Evolutionary conservation across 2,888 invertebrate species (phyloP).

Genomic region (Trissolcus brochymenae): DNA sequence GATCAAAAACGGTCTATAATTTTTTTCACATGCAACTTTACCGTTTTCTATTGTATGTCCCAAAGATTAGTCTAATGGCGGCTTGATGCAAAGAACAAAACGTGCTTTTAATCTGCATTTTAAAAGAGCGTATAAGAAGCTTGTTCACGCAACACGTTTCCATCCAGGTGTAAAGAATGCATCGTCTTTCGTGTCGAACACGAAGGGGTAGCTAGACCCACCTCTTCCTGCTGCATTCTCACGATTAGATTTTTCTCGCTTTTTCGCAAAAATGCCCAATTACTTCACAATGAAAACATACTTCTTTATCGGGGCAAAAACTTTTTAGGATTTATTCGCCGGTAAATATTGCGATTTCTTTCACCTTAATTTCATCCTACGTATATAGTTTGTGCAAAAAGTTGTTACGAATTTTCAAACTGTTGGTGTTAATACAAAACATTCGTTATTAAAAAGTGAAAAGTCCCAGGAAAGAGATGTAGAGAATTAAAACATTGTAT

Average conservation of each 20-base stretch:
- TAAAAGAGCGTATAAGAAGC: constrained; percentile 63
- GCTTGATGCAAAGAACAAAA: constrained; percentile 59
- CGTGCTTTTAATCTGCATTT: constrained; percentile 70
- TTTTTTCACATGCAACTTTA: constrained; percentile 34
- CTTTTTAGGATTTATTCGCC: constrained; percentile 5
- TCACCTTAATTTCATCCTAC: no score
- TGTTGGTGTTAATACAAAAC: no score
- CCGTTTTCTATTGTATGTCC: constrained; percentile 49
- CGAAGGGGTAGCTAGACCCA: constrained; percentile 17
- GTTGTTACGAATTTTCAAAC: not conserved
- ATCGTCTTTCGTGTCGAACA: constrained; percentile 25
- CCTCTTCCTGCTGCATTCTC: constrained; percentile 48
- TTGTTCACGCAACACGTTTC: constrained; percentile 47
- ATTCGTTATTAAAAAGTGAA: no score
- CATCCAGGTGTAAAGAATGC: constrained; percentile 55
- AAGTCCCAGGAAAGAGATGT: not conserved
- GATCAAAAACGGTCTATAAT: constrained; percentile 22
- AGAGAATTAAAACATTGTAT: constrained; percentile 5
- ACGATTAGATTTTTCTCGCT: constrained; percentile 34
- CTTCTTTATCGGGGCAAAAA: constrained; percentile 25
- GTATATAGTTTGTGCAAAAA: no score
- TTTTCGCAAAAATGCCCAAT: constrained; percentile 42
- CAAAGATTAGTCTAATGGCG: constrained; percentile 43
- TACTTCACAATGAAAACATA: constrained; percentile 27
- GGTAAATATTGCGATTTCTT: no score